Evolutionary conservation across 2,888 invertebrate species (phyloP).

Genomic region (Brassicogethes aeneus): DNA sequence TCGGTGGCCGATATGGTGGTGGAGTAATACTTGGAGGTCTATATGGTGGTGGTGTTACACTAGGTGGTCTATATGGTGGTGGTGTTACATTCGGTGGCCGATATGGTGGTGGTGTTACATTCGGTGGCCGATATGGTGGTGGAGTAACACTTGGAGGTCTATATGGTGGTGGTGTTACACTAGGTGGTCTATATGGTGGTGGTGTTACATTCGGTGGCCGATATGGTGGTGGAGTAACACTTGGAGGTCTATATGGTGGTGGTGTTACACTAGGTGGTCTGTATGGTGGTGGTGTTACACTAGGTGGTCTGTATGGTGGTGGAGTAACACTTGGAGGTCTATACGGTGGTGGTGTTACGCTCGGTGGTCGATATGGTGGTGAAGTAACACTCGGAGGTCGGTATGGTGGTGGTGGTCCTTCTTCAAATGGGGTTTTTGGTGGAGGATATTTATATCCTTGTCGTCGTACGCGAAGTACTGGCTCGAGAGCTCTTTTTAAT

Average conservation of each 20-base stretch:
- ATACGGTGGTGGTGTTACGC: background rate
- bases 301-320: conserved; percentile 3
- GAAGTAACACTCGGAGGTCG: background rate
- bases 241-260: conserved; percentile 8
- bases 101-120: background rate
- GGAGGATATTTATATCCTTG: background rate
- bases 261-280: too few species aligned
- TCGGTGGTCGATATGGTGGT: conserved; percentile 5
- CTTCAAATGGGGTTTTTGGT: background rate
- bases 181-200: conserved; percentile 5
- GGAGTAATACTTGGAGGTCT: conserved; percentile 4
- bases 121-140: background rate
- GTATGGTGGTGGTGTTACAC: too few species aligned
- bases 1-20: background rate
- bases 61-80: conserved; percentile 5
- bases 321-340: conserved; percentile 3
- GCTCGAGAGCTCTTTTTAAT: too few species aligned
- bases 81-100: background rate
- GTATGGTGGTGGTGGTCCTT: conserved; percentile 1
- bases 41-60: background rate
- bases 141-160: conserved; percentile 3
- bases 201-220: background rate
- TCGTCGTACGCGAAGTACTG: too few species aligned
- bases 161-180: background rate
- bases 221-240: background rate